Percentiles rank a stretch among this genome's conserved stretches.
phyloP scores from a whole-genome alignment of 1,140 invertebrate species.

The Zophobas atratus region DNA sequence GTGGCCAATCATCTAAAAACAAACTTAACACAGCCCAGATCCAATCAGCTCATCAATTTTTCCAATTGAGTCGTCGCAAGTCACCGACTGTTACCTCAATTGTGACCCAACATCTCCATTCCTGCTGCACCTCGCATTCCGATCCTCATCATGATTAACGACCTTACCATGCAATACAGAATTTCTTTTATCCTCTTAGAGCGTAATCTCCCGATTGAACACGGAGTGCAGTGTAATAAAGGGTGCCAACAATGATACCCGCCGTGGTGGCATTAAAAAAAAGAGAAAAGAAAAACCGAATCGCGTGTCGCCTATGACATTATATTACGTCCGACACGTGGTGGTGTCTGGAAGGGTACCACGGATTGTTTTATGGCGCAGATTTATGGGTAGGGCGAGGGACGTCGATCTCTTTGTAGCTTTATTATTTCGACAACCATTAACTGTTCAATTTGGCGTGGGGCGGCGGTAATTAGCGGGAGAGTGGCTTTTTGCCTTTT shows the following conservation, averaged over 20 bases:
- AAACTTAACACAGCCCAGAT: too few relatives aligned
- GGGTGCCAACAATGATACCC: not conserved
- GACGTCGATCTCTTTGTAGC: not conserved
- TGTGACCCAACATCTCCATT: not conserved
- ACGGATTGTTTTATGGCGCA: slow-evolving; percentile 10
- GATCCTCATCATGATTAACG: not conserved
- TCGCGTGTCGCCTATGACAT: slow-evolving; percentile 5
- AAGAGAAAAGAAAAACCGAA: not conserved
- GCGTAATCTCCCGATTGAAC: not conserved
- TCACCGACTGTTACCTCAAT: too few relatives aligned
- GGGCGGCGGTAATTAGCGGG: not conserved
- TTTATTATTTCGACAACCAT: slow-evolving; percentile 15
- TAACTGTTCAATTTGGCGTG: slow-evolving; percentile 6
- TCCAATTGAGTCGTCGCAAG: too few relatives aligned
- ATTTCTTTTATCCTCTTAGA: not conserved
- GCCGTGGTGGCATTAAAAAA: not conserved
- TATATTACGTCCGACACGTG: slow-evolving; percentile 10
- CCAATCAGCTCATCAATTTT: too few relatives aligned
- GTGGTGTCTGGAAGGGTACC: not conserved
- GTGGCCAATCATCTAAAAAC: too few relatives aligned
- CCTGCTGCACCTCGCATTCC: not conserved
- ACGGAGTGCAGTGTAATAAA: not conserved
- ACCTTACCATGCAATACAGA: not conserved
- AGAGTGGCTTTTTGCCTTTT: too few relatives aligned
- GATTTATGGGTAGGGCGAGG: slow-evolving; percentile 8